Percentiles rank a stretch among this genome's conserved stretches.
Evolutionary conservation across 2,797 vertebrate genomes (phyloP).

Genomic region (Gadopsis bispinosus): DNA sequence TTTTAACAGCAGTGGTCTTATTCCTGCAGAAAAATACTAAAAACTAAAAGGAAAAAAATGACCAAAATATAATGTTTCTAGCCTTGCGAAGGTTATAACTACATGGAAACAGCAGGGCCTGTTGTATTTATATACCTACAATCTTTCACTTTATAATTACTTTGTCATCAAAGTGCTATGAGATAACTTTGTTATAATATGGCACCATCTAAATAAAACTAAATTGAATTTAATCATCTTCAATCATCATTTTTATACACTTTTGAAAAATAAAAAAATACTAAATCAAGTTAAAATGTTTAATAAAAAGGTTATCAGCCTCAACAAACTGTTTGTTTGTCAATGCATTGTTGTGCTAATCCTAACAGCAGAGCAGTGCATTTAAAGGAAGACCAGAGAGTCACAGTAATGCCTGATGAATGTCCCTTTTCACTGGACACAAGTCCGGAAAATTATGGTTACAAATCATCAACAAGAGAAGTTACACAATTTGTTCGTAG

Average conservation of each 20-base stretch:
- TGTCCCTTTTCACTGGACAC: neutral
- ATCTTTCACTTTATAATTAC: neutral
- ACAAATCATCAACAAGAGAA: neutral
- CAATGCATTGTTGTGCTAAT: neutral
- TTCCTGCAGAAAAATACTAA: neutral
- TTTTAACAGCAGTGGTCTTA: neutral
- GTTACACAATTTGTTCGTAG: neutral
- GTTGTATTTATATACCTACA: constrained; percentile 1
- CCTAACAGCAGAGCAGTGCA: neutral
- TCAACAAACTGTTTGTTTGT: neutral
- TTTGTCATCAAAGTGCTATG: neutral
- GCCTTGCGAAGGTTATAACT: neutral
- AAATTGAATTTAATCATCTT: too few species aligned
- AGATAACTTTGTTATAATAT: too few species aligned
- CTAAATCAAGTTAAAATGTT: neutral
- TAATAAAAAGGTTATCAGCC: neutral
- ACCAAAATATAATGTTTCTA: neutral
- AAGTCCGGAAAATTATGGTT: constrained; percentile 1
- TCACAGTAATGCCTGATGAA: neutral
- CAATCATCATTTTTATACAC: neutral
- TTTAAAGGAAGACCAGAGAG: neutral
- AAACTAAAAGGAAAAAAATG: neutral
- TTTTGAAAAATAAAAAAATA: neutral
- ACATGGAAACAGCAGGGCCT: neutral
- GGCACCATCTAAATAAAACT: too few species aligned